Conservation (phyloP, 2,797 vertebrate genomes). For the Lagocephalus sceleratus region DNA sequence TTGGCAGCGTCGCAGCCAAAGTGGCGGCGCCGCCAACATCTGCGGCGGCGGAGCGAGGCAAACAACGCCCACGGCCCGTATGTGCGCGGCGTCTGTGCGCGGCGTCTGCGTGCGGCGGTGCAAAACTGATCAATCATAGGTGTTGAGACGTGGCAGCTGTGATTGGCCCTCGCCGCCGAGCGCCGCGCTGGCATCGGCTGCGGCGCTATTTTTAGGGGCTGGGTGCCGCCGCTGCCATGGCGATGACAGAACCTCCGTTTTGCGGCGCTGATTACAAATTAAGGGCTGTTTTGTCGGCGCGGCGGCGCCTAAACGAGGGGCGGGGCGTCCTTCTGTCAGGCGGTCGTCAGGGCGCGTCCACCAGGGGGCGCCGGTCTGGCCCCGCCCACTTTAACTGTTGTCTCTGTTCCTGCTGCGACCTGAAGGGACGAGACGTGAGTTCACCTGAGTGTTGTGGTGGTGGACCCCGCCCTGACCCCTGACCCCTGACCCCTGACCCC, state of each 20-base stretch:
- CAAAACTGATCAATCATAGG: conserved; percentile 71
- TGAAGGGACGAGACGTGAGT: conserved; percentile 91
- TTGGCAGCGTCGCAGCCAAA: conserved; percentile 41
- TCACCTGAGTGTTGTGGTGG: background rate
- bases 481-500: no score
- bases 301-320: no score
- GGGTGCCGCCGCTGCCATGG: conserved; percentile 55
- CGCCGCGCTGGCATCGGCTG: conserved; percentile 67
- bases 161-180: conserved; percentile 40
- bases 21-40: conserved; percentile 29
- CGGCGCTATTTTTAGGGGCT: conserved; percentile 62
- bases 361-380: background rate
- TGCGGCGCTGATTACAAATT: conserved; percentile 35
- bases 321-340: no score
- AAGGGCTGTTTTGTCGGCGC: conserved; percentile 19
- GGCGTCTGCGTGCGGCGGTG: conserved; percentile 16
- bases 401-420: conserved; percentile 9
- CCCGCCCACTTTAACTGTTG: background rate
- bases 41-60: conserved; percentile 39
- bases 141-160: conserved; percentile 52
- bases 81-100: conserved; percentile 17
- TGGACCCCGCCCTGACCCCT: no score
- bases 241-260: conserved; percentile 35
- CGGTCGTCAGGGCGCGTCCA: background rate
- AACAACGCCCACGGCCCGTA: conserved; percentile 70